Evolutionary conservation across 2,797 vertebrate species (phyloP).

Genomic region (Melanotaenia trifasciata): DNA sequence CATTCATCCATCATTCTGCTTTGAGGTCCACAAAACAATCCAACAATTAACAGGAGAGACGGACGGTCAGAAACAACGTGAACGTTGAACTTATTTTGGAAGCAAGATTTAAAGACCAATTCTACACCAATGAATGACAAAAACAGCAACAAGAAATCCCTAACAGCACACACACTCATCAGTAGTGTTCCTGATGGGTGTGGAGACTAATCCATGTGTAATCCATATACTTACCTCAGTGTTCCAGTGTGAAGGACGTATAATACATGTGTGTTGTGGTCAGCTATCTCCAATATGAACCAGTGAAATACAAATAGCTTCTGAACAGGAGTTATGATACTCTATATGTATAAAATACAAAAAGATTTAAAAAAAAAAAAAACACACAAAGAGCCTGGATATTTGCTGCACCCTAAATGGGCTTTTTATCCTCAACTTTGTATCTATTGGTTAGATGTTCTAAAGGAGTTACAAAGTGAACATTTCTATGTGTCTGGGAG

Average conservation of each 20-base stretch:
- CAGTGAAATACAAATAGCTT: conserved; percentile 81
- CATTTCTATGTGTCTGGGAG: conserved; percentile 74
- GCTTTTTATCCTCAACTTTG: conserved; percentile 85
- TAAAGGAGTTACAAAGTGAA: conserved; percentile 74
- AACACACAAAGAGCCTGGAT: conserved; percentile 84
- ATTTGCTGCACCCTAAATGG: conserved; percentile 88
- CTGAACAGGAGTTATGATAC: conserved; percentile 79
- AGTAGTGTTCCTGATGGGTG: conserved; percentile 69
- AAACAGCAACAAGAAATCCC: conserved; percentile 70
- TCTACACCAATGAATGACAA: conserved; percentile 58
- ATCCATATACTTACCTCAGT: conserved; percentile 91
- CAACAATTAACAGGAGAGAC: conserved; percentile 46
- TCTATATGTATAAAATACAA: conserved; percentile 78
- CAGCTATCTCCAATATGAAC: conserved; percentile 85
- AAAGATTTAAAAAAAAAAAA: conserved; percentile 37
- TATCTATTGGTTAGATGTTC: conserved; percentile 82
- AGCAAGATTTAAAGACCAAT: conserved; percentile 64
- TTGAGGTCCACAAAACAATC: conserved; percentile 61
- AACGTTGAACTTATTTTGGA: conserved; percentile 61
- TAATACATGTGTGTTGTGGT: conserved; percentile 86
- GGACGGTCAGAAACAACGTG: conserved; percentile 41
- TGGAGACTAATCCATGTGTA: conserved; percentile 82
- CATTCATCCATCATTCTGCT: conserved; percentile 64
- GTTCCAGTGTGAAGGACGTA: conserved; percentile 86
- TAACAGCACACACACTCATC: conserved; percentile 67